Evolutionary conservation across 2,113 vertebrate species (phyloP), one percentile per base, ranked within the genome.

Genomic region (Oncorhynchus gorbuscha): DNA sequence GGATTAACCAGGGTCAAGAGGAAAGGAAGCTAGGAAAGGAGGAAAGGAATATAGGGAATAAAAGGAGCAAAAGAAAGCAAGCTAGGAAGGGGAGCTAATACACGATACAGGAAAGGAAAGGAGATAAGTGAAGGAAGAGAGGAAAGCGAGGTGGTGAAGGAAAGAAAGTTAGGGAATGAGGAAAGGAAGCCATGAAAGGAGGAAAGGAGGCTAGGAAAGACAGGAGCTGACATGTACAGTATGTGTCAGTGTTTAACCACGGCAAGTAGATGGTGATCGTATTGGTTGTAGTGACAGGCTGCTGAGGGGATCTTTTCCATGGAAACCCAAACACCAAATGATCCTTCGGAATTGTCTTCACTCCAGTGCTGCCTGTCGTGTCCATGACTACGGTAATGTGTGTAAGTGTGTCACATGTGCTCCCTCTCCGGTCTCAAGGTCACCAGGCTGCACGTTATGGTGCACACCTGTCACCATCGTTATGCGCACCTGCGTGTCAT

Each of bases 311-410:
- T 45, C 35, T 8, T 39, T 16, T 9, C 14, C 32, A 14, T 9
- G 69, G 18, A 14, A 72, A 11, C 24, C 14, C 51, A 32, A 72
- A 72, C 26, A 72, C 49, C 49, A 35, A 72, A 72, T 72, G 51
- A 16, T 32, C 32, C 30, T 39, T 49, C 68, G 11, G 32, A 72
- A 4, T 68, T 72, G 80, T 78, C 79, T 81, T 81, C 83, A 87
- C 81, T 79, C 76, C 26, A 81, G 28, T 18, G 30, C 72, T 71
- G 73, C 71, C 30, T 69, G 74, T 9, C 59, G 3, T 39, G 30
- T 66, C 58, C 58, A 32, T 32, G 30, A 32, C 30, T 32, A 32
- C 5, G 6, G 35, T 35, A 20, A 13, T n/a, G 58, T 13, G 55
- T 64, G 55, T 28, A 22, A 18, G 7, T 5, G n/a, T 22, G 59